These are phyloP conservation scores for Dexiosoma caninum DNA, from an alignment of 2,888 invertebrate species.

Conservation along the genomic window DNA sequence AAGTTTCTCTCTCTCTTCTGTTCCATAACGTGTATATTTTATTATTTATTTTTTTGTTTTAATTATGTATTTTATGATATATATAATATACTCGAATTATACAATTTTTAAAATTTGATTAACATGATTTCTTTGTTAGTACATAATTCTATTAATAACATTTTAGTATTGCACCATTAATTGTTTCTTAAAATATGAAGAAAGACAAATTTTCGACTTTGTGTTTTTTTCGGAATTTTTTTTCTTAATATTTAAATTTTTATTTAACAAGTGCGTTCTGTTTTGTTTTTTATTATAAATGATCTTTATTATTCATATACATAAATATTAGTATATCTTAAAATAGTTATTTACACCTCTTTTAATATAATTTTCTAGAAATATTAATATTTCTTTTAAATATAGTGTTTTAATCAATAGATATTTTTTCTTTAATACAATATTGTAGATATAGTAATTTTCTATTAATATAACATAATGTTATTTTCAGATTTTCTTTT, in stretches of 20 bases:
- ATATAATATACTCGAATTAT: slow-evolving; percentile 23
- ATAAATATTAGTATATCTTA: background rate
- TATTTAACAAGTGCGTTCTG: slow-evolving; percentile 45
- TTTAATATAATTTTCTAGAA: background rate
- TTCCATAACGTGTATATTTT: slow-evolving; percentile 60
- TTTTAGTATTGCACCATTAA: slow-evolving; percentile 46
- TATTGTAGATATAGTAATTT: slow-evolving; percentile 31
- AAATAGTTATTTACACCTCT: slow-evolving; percentile 19
- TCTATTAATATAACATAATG: slow-evolving; percentile 5
- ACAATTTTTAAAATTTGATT: slow-evolving; percentile 11
- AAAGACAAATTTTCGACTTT: slow-evolving; percentile 30
- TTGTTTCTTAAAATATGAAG: slow-evolving; percentile 4
- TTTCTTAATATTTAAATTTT: slow-evolving; percentile 16
- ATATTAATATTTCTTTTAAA: slow-evolving; percentile 11
- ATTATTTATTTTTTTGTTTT: slow-evolving; percentile 37
- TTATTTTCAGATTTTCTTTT: slow-evolving; percentile 62
- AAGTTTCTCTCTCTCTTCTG: slow-evolving; percentile 59
- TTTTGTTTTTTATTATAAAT: background rate
- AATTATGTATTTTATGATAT: too few relatives aligned
- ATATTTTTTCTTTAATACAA: slow-evolving; percentile 3
- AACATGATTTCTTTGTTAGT: slow-evolving; percentile 5
- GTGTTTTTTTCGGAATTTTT: slow-evolving; percentile 6
- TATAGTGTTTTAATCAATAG: slow-evolving; percentile 20
- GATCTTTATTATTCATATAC: background rate
- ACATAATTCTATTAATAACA: slow-evolving; percentile 32